These are phyloP conservation scores for Liparis tanakae DNA, from an alignment of 2,797 vertebrate genomes.

Conservation along the genomic window DNA sequence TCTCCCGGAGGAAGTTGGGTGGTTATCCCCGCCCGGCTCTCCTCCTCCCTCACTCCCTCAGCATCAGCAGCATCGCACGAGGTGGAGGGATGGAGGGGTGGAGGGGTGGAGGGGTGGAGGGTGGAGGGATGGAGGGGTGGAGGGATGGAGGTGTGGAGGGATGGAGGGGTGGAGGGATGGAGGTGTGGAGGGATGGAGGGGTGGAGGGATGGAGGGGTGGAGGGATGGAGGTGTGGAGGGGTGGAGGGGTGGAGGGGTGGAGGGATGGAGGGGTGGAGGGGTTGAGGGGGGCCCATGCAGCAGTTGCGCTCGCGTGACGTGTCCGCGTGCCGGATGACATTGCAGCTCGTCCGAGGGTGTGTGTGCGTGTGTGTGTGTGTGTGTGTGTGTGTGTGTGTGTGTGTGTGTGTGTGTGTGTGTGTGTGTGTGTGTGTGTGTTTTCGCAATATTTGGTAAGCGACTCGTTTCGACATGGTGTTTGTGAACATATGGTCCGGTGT, in stretches of 20 bases:
- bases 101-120: constrained; percentile 2
- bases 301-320: constrained; percentile 45
- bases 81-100: constrained; percentile 6
- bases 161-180: constrained; percentile 1
- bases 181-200: too few relatives aligned
- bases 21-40: constrained; percentile 37
- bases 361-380: neutral
- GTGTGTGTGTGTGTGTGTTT: neutral
- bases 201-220: constrained; percentile 3
- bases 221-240: too few relatives aligned
- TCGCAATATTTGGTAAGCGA: constrained; percentile 35
- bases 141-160: too few relatives aligned
- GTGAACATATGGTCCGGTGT: constrained; percentile 16
- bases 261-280: constrained; percentile 15
- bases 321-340: constrained; percentile 63
- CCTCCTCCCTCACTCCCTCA: constrained; percentile 53
- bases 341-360: constrained; percentile 38
- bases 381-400: neutral
- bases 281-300: constrained; percentile 21
- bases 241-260: constrained; percentile 5
- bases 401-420: neutral
- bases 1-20: constrained; percentile 44
- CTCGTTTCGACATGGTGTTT: too few relatives aligned
- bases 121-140: constrained; percentile 9
- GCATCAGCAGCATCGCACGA: constrained; percentile 60